Evolutionary conservation across 1,140 invertebrate genomes (phyloP).

Genomic region (Achroia grisella): DNA sequence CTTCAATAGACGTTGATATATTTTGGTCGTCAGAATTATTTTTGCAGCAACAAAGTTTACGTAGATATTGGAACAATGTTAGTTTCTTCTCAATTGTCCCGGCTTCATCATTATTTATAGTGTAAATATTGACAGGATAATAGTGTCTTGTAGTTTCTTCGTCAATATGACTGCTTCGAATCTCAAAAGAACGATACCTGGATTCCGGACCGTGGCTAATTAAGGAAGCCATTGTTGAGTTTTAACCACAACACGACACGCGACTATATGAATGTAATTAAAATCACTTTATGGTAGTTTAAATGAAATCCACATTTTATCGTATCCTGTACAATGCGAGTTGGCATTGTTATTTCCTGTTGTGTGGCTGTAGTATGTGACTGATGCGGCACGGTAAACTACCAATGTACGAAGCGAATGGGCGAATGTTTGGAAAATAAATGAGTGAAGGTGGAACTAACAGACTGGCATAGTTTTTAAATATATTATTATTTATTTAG

Average conservation of each 20-base stretch:
- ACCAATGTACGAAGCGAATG: too few relatives aligned
- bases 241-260: conserved; percentile 15
- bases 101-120: conserved; percentile 13
- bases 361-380: conserved; percentile 8
- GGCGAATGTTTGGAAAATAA: too few relatives aligned
- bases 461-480: neutral
- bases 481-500: too few relatives aligned
- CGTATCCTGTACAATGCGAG: conserved; percentile 38
- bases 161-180: conserved; percentile 13
- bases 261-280: conserved; percentile 22
- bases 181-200: conserved; percentile 36
- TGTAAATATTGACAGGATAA: conserved; percentile 48
- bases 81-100: conserved; percentile 20
- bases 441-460: neutral
- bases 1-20: conserved; percentile 28
- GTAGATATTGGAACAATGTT: conserved; percentile 20
- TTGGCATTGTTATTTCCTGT: conserved; percentile 48
- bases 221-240: conserved; percentile 31
- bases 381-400: too few relatives aligned
- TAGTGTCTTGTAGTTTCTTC: conserved; percentile 18
- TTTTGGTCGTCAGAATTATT: conserved; percentile 17
- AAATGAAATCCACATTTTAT: conserved; percentile 53
- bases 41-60: conserved; percentile 39
- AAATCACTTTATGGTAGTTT: conserved; percentile 29
- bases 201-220: conserved; percentile 22